Base-by-base conservation (phyloP, 2,797 vertebrate genomes). In the Manis crassicaudata region DNA sequence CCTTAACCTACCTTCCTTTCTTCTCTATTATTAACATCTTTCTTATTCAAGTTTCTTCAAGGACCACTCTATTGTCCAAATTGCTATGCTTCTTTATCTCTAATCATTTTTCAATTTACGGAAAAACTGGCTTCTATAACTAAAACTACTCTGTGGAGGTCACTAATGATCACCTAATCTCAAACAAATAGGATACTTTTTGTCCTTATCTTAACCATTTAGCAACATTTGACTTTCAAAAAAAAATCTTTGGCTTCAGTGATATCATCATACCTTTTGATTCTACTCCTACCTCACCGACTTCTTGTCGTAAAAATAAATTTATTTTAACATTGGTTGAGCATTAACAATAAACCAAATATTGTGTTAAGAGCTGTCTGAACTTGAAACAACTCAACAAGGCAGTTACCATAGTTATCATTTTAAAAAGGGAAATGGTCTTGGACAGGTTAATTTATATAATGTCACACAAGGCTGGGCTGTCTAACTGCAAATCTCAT, bases 41-140 rank as follows among this genome's bases (percentile, higher is more conserved):
- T 75, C 60, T 80, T 81, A 90, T 10, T 87, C 58, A 85, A 43
- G 35, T 84, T 92, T 96, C 73, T 85, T 72, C 40, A 82, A 81
- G 46, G 35, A 84, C 56, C 46, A 35, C 23, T 81, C 35, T 37
- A 54, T 25, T 79, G 56, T 54, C 46, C 12, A 82, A 92, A 77
- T 4, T 88, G 29, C 54, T 84, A 37, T 60, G 60, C 17, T 92
- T 80, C 29, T 76, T 88, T 92, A n/a, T 7, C 21, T 92, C 32
- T 83, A 82, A 82, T 84, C 35, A 67, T 3, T 73, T 27, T 73
- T 86, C 6, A 82, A 92, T 58, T 72, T 43, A 89, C 14, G 86
- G 52, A 93, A 77, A 77, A 94, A 68, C 21, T 89, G 50, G 11
- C 29, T 65, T 93, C 73, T 94, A n/a, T n/a, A 77, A 76, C 8